These are phyloP conservation scores for Danio choprae DNA, from an alignment of 2,797 vertebrate species.

Conservation along the genomic window DNA sequence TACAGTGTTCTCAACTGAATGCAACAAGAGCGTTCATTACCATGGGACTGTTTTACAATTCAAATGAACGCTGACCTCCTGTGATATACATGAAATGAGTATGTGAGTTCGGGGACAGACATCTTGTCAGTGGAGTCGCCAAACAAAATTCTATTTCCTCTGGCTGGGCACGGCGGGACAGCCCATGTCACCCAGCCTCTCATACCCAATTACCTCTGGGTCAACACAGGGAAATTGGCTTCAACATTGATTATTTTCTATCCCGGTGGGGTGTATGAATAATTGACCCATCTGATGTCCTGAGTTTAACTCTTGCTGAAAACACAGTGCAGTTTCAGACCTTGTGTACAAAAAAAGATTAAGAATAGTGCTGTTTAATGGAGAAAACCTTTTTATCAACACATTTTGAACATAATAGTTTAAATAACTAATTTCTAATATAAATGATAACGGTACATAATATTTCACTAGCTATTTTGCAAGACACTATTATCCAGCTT, in stretches of 20 bases:
- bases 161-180: conserved; percentile 38
- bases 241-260: conserved; percentile 62
- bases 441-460: no score
- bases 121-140: conserved; percentile 57
- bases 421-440: no score
- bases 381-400: no score
- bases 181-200: conserved; percentile 57
- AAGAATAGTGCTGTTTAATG: no score
- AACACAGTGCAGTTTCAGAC: conserved; percentile 32
- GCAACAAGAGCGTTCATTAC: conserved; percentile 50
- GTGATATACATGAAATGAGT: conserved; percentile 50
- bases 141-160: conserved; percentile 64
- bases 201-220: conserved; percentile 64
- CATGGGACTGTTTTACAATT: conserved; percentile 58
- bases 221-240: conserved; percentile 66
- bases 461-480: no score
- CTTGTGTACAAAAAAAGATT: no score
- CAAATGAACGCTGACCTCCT: conserved; percentile 54
- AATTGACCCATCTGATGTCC: conserved; percentile 55
- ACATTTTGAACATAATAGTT: no score
- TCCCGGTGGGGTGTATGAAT: conserved; percentile 52
- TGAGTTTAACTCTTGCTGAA: conserved; percentile 20
- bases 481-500: no score
- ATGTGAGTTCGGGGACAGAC: conserved; percentile 38
- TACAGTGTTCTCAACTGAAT: conserved; percentile 10